These are phyloP conservation scores for Phyllopteryx taeniolatus DNA, from an alignment of 2,113 vertebrate species.

Conservation along the genomic window DNA sequence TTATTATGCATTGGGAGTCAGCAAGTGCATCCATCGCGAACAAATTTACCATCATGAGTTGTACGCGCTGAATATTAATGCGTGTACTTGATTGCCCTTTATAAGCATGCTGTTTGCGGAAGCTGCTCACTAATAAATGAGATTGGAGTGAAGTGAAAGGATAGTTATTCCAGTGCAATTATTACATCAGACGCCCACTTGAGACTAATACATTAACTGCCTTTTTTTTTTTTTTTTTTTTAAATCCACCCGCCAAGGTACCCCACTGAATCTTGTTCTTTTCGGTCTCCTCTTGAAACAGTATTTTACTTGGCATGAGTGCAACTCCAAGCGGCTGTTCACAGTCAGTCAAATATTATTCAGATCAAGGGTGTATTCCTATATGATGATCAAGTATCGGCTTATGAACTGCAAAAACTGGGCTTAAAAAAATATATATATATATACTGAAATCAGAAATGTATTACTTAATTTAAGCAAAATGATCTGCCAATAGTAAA, in stretches of 20 bases:
- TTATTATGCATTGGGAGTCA: conserved; percentile 2
- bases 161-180: conserved; percentile 46
- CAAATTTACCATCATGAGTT: conserved; percentile 27
- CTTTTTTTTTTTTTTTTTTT: background rate
- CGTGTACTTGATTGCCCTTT: conserved; percentile 36
- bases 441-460: conserved; percentile 27
- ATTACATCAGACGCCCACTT: conserved; percentile 33
- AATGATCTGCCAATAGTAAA: no score
- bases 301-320: conserved; percentile 18
- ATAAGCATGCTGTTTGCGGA: conserved; percentile 37
- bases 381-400: no score
- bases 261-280: background rate
- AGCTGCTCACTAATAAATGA: conserved; percentile 45
- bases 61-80: conserved; percentile 45
- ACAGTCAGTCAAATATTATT: conserved; percentile 22
- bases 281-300: conserved; percentile 4
- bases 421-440: no score
- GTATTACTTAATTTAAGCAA: no score
- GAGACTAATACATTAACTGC: conserved; percentile 10
- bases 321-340: conserved; percentile 36
- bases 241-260: background rate
- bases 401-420: no score
- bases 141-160: conserved; percentile 43
- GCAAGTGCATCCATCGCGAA: conserved; percentile 25
- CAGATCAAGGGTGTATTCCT: no score